Evolutionary conservation across 1,140 invertebrate species (phyloP), one percentile per base, ranked within the genome.

Genomic region (Bombus impatiens): DNA sequence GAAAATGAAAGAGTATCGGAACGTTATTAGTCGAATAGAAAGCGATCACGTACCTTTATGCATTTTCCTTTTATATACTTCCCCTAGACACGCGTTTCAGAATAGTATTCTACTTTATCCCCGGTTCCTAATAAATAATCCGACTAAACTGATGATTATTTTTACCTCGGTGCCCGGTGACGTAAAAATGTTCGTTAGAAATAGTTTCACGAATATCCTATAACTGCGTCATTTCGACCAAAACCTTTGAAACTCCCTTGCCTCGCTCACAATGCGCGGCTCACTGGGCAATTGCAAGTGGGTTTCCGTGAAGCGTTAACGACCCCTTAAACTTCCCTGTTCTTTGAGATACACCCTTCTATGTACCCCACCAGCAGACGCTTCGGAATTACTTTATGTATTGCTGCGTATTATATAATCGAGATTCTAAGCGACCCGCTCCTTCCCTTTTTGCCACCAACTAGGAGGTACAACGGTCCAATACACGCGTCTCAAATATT

Each of bases 281-380:
- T 86, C 79, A 78, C 44, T 74, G 89, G 40, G 77, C 84, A 90
- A 90, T 90, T 82, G 79, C 75, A 78, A 80, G 47, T 71, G 76
- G 77, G 84, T 86, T 86, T 88, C 86, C 83, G 71, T 70, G 22
- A 82, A 89, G 88, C 88, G 79, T 90, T 62, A 90, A 88, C 80
- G 62, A 84, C 74, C 86, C 57, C 82, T 84, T 82, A 44, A 82
- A 67, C 88, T 74, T 82, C 67, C 62, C 75, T 76, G 70, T 82
- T 90, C 82, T 88, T 90, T 68, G 78, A 89, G 78, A 86, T 62
- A 57, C 82, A 86, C 80, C 88, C 86, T 81, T 70, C 70, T 37
- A 72, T 44, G 37, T 37, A 9, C 47, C 28, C 37, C 28, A 15
- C 47, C 40, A 53, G 18, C n/a, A 76, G 68, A 44, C 71, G 70